Conservation (phyloP, 2,888 invertebrate species). For the Patella depressa region DNA sequence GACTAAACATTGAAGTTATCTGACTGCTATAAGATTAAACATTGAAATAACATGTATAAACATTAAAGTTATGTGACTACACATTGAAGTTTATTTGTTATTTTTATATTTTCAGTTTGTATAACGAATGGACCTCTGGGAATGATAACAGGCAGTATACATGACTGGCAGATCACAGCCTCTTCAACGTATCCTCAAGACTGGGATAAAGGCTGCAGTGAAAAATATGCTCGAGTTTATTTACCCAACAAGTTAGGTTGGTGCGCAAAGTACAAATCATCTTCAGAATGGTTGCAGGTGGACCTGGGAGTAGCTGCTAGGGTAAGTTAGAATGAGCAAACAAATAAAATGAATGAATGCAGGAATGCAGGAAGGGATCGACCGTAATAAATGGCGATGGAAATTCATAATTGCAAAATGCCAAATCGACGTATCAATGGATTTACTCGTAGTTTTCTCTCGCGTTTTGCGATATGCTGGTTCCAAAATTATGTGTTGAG, state of each 20-base stretch:
- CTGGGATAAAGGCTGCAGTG: constrained; percentile 72
- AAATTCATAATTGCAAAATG: not conserved
- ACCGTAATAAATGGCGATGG: not conserved
- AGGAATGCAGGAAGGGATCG: not conserved
- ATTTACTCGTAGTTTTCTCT: no score
- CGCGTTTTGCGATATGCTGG: no score
- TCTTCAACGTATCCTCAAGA: constrained; percentile 71
- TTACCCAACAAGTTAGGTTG: constrained; percentile 72
- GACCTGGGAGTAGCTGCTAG: constrained; percentile 73
- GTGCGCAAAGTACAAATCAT: constrained; percentile 73
- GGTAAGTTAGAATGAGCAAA: constrained; percentile 59
- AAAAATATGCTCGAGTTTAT: constrained; percentile 73
- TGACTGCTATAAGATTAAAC: no score
- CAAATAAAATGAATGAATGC: not conserved
- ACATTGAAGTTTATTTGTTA: not conserved
- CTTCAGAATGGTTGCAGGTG: constrained; percentile 74
- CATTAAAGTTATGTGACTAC: no score
- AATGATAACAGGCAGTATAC: constrained; percentile 73
- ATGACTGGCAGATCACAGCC: constrained; percentile 75
- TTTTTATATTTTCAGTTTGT: constrained; percentile 54
- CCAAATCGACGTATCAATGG: no score
- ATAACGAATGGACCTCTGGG: constrained; percentile 70
- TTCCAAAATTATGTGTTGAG: no score
- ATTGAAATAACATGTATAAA: no score
- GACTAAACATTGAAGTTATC: no score